These are phyloP conservation scores for Melieria crassipennis DNA, from an alignment of 2,888 invertebrate genomes.

Conservation along the genomic window DNA sequence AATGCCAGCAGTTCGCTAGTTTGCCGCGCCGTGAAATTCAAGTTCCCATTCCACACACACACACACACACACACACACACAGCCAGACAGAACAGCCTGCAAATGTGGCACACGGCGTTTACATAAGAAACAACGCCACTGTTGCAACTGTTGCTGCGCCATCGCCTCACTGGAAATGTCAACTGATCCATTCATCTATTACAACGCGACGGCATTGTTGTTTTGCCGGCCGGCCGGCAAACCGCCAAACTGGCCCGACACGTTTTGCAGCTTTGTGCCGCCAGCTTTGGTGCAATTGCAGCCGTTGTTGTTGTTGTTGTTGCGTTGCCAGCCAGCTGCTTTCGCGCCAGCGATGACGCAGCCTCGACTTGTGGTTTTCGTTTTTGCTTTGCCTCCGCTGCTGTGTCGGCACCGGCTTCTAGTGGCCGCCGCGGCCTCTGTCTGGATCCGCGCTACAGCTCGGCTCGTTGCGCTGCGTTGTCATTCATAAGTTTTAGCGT, in stretches of 20 bases:
- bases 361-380: not conserved
- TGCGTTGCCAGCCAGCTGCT: not conserved
- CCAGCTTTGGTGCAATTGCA: not conserved
- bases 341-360: not conserved
- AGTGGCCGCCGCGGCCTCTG: slow-evolving; percentile 4
- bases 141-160: not conserved
- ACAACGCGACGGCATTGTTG: not conserved
- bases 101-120: slow-evolving; percentile 10
- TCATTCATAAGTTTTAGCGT: slow-evolving; percentile 29
- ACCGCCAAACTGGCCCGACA: slow-evolving; percentile 27
- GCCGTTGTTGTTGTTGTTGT: not conserved
- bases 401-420: slow-evolving; percentile 24
- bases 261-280: slow-evolving; percentile 23
- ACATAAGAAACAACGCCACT: not conserved
- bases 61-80: not conserved
- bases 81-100: not conserved
- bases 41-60: not conserved
- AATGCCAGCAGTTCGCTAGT: no score
- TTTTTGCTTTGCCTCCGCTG: slow-evolving; percentile 3
- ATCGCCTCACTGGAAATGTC: slow-evolving; percentile 1
- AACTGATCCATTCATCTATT: not conserved
- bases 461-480: slow-evolving; percentile 12
- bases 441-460: slow-evolving; percentile 7
- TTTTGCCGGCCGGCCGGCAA: slow-evolving; percentile 36
- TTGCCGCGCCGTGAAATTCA: no score